Evolutionary conservation across 2,888 invertebrate species (phyloP).

Genomic region (Caenorhabditis sulstoni): DNA sequence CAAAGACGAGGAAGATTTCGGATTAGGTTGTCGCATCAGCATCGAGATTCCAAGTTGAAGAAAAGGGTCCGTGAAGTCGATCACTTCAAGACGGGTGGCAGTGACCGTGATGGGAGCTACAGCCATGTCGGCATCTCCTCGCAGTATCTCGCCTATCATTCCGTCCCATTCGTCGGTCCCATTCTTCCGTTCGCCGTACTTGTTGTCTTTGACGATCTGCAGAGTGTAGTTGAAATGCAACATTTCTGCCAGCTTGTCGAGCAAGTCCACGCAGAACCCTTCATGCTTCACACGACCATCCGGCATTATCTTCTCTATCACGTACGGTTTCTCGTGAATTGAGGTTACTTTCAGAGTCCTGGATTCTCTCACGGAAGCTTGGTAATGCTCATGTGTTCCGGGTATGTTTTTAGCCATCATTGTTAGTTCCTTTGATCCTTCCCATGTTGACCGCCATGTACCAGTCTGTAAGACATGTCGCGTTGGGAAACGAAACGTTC

Average conservation of each 20-base stretch:
- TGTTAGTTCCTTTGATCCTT: slow-evolving; percentile 61
- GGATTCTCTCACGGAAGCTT: slow-evolving; percentile 54
- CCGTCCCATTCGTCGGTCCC: slow-evolving; percentile 80
- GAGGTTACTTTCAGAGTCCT: slow-evolving; percentile 80
- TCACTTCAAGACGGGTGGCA: slow-evolving; percentile 89
- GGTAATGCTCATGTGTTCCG: slow-evolving; percentile 71
- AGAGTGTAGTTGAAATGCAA: slow-evolving; percentile 78
- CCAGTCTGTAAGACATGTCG: slow-evolving; percentile 66
- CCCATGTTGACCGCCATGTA: slow-evolving; percentile 68
- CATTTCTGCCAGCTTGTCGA: slow-evolving; percentile 81
- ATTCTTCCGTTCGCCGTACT: slow-evolving; percentile 78
- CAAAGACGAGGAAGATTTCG: slow-evolving; percentile 88
- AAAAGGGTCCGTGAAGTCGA: slow-evolving; percentile 83
- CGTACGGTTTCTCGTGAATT: slow-evolving; percentile 81
- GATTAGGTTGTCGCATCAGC: slow-evolving; percentile 90
- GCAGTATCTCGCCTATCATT: slow-evolving; percentile 78
- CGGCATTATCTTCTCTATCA: slow-evolving; percentile 78
- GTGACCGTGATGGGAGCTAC: slow-evolving; percentile 97
- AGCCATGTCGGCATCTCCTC: slow-evolving; percentile 89
- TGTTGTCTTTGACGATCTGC: slow-evolving; percentile 79
- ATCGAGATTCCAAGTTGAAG: slow-evolving; percentile 82
- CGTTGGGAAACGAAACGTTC: not conserved
- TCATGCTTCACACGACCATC: slow-evolving; percentile 84
- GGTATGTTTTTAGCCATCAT: slow-evolving; percentile 69
- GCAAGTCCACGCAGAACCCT: slow-evolving; percentile 87